Evolutionary conservation across 2,797 vertebrate species (phyloP), one percentile per base, ranked within the genome.

Genomic region (Molossus alvarezi): DNA sequence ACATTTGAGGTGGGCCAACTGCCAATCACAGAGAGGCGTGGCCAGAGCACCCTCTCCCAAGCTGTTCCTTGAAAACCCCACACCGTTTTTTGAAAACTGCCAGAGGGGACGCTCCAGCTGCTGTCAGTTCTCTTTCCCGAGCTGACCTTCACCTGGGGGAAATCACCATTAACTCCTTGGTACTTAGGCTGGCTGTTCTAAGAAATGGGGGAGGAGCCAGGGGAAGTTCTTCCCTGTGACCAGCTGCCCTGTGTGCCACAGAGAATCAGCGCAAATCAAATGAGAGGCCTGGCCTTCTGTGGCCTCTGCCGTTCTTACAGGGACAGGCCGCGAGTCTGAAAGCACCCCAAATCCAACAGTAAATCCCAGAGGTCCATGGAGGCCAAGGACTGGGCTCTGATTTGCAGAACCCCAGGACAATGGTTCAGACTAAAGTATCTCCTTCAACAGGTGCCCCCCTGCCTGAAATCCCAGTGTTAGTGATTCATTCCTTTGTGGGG

Each of bases 11-110:
- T 95, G 83, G 95, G 88, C 75, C 60, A 21, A 23, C 53, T 87
- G 88, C 86, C 72, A n/a, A 41, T 75, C 62, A 41, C 83, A 65
- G 82, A 91, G 82, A 71, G 69, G 85, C 88, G 88, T 80, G 77
- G 77, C 18, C 1, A 1, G 21, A 57, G 45, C 48, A 69, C 89
- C 87, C 76, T 69, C 41, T 71, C 60, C 67, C 45, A 48, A 67
- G 58, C 75, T 60, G 67, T 51, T 91, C 89, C 88, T 88, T 89
- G 80, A 89, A 96, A 80, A 53, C 84, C 75, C 77, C 82, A 82
- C 15, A 21, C 67, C 80, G 90, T 82, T 82, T 91, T 90, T 57
- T 18, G 41, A 94, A 94, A 94, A 94, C 58, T 69, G 84, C 85
- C 84, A 37, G 72, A 80, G 67, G 58, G 82, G 77, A 96, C 37